Conservation (phyloP, 2,888 invertebrate species). For the Drosophila siamana region DNA sequence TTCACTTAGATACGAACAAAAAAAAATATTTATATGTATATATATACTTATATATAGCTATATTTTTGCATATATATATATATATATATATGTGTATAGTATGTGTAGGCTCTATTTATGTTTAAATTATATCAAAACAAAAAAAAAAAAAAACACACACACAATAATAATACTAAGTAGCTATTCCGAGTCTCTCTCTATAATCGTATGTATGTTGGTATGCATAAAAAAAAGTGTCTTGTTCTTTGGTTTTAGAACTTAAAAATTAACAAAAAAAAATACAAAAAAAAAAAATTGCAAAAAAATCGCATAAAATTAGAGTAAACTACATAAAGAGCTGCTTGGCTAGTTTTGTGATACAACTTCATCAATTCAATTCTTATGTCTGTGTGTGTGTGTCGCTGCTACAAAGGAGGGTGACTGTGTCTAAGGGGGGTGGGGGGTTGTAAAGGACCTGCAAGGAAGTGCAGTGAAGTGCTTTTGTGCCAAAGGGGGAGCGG, state of each 20-base stretch:
- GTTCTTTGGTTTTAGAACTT: slow-evolving; percentile 83
- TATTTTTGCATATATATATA: slow-evolving; percentile 23
- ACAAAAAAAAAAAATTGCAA: slow-evolving; percentile 48
- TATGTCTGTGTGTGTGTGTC: slow-evolving; percentile 28
- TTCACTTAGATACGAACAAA: slow-evolving; percentile 61
- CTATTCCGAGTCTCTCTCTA: slow-evolving; percentile 54
- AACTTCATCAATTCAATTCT: slow-evolving; percentile 12
- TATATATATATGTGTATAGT: slow-evolving; percentile 21
- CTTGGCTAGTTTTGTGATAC: slow-evolving; percentile 14
- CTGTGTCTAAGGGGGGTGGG: too few species aligned
- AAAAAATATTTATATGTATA: slow-evolving; percentile 13
- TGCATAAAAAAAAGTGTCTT: slow-evolving; percentile 60
- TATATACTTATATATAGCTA: slow-evolving; percentile 7
- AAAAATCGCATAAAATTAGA: slow-evolving; percentile 40
- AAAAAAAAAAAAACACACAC: slow-evolving; percentile 47
- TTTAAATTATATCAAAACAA: slow-evolving; percentile 46
- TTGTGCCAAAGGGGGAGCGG: slow-evolving; percentile 7
- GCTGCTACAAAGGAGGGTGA: slow-evolving; percentile 18
- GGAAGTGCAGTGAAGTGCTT: background rate
- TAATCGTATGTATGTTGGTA: slow-evolving; percentile 2
- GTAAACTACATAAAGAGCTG: slow-evolving; percentile 20
- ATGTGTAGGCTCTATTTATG: slow-evolving; percentile 32
- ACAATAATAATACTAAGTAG: slow-evolving; percentile 71
- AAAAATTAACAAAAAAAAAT: slow-evolving; percentile 60
- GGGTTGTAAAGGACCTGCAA: background rate